Base-by-base conservation (phyloP, 92 coral and sea anemone species). In the Zoanthus sansibaricus region DNA sequence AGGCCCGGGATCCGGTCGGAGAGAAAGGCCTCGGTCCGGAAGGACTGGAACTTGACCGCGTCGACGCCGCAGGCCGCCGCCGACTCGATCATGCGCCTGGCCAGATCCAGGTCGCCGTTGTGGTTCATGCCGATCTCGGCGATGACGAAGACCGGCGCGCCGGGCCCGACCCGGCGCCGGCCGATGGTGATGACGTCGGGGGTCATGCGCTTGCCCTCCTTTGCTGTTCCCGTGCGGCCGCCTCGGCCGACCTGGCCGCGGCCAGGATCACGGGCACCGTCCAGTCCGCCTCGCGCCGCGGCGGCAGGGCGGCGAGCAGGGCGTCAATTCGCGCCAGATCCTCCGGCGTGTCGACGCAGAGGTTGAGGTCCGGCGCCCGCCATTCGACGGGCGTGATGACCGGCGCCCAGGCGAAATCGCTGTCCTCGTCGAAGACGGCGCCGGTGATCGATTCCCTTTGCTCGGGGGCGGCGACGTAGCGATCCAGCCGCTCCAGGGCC, bases 101-200 rank as follows among this genome's bases (percentile, higher is more conserved):
- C 76, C 48, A 71, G 76, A 49, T 2, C 16, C 17, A 30, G 13
- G 49, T 42, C 51, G 48, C 51, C 51, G 14, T 42, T 32, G 48
- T 71, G 76, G 76, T 71, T 32, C 48, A 71, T 44, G 17, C 76
- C 76, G 51, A 44, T 44, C 18, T 71, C 76, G 76, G 76, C 76
- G 30, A 71, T 71, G 49, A 71, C n/a, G 48, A 71, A 31, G 17
- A 7, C 3, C 46, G 76, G 76, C 74, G 55, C 55, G 55, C 55
- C 55, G 55, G 55, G 55, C 10, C 55, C 55, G 55, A 49, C 55
- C n/a, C n/a, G n/a, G n/a, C n/a, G n/a, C n/a, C n/a, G n/a, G n/a
- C n/a, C n/a, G n/a, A n/a, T n/a, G n/a, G n/a, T n/a, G n/a, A n/a
- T n/a, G n/a, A n/a, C n/a, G n/a, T n/a, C n/a, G n/a, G n/a, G n/a